phyloP scores from a whole-genome alignment of 2,888 invertebrate genomes.

The Mantis religiosa region DNA sequence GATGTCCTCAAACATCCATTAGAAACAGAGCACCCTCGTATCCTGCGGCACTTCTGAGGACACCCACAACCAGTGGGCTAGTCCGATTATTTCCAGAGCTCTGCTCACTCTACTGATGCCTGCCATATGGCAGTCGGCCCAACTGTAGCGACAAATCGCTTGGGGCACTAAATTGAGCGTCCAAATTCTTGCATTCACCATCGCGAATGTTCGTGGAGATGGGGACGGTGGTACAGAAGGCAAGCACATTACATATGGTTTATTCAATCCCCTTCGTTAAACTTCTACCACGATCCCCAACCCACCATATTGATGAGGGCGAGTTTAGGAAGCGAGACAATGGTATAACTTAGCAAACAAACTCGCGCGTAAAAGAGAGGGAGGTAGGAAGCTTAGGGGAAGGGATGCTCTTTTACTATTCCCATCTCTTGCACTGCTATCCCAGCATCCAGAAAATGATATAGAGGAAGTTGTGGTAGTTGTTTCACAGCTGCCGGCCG shows the following conservation, averaged over 20 bases:
- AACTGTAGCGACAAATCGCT: constrained; percentile 12
- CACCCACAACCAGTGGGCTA: not conserved
- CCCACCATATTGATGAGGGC: not conserved
- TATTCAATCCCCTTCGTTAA: not conserved
- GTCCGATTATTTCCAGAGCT: not conserved
- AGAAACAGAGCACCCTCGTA: not conserved
- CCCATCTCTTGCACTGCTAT: not conserved
- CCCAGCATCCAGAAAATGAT: not conserved
- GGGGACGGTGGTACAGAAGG: not conserved
- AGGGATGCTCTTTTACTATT: not conserved
- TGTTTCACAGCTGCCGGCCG: not conserved
- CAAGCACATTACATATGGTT: not conserved
- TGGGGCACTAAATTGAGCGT: constrained; percentile 9
- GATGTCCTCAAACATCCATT: not conserved
- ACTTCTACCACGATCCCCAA: not conserved
- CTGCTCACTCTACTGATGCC: not conserved
- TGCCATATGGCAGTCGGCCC: not conserved
- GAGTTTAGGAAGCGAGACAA: not conserved
- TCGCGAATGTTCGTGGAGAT: not conserved
- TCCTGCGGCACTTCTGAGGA: not conserved
- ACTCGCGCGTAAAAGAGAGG: not conserved
- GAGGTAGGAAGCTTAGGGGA: not conserved
- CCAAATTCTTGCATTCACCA: not conserved
- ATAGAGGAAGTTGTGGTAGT: not conserved
- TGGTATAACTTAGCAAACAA: constrained; percentile 10